Evolutionary conservation across 2,113 vertebrate genomes (phyloP).

Genomic region (Diglossa brunneiventris): DNA sequence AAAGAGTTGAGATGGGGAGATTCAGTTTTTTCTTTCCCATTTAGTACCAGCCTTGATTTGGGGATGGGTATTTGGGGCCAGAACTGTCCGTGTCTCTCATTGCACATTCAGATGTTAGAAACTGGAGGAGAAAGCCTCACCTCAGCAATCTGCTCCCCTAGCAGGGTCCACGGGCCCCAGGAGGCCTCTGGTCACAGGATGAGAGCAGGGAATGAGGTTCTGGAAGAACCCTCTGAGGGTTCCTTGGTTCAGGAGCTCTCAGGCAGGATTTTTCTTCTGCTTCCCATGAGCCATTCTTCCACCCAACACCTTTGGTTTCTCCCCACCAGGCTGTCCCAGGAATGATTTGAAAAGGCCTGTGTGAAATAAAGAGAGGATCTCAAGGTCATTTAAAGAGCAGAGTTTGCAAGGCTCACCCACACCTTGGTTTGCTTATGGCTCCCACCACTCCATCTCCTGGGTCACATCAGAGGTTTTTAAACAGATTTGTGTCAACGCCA

Average conservation of each 20-base stretch:
- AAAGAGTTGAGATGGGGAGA: background rate
- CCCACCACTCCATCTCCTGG: accelerated
- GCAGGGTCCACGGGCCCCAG: background rate
- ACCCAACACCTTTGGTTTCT: background rate
- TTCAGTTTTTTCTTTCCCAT: background rate
- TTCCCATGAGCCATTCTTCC: background rate
- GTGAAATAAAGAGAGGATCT: background rate
- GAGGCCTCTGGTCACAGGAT: background rate
- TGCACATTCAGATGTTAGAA: background rate
- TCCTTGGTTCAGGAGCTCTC: background rate
- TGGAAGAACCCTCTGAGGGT: background rate
- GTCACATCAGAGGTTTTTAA: background rate
- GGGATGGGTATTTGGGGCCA: background rate
- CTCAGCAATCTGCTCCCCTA: background rate
- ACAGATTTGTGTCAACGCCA: background rate
- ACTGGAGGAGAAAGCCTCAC: background rate
- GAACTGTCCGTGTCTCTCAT: background rate
- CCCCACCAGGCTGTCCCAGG: background rate
- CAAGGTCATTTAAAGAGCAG: background rate
- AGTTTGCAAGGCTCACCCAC: background rate
- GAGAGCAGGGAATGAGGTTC: background rate
- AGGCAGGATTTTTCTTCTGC: background rate
- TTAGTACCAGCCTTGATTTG: background rate
- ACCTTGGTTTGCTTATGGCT: background rate
- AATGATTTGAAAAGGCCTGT: background rate